These are phyloP conservation scores for Coreoperca whiteheadi DNA, from an alignment of 2,113 vertebrate genomes.

Conservation along the genomic window DNA sequence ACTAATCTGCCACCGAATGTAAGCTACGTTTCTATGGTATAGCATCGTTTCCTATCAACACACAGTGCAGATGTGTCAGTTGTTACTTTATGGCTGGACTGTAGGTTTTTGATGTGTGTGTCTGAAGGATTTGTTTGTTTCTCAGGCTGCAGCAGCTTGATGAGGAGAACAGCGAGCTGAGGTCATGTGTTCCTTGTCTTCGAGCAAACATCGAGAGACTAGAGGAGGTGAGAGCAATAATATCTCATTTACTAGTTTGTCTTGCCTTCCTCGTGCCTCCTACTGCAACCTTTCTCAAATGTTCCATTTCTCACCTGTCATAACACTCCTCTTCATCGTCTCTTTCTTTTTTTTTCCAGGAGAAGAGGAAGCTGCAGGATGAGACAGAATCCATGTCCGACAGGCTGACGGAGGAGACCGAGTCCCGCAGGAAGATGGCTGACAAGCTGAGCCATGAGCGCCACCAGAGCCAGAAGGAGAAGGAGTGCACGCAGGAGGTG, in stretches of 20 bases:
- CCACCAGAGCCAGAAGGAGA: constrained; percentile 94
- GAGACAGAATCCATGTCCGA: constrained; percentile 87
- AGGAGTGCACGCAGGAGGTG: constrained; percentile 96
- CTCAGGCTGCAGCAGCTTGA: constrained; percentile 93
- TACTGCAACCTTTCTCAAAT: accelerated
- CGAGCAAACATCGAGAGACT: constrained; percentile 92
- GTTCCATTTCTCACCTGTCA: not conserved
- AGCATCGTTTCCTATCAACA: not conserved
- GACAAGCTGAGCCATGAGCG: constrained; percentile 94
- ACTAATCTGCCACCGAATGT: not conserved
- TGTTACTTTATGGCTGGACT: not conserved
- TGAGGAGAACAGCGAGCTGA: constrained; percentile 93
- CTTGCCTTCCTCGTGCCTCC: too few relatives aligned
- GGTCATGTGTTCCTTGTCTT: constrained; percentile 93
- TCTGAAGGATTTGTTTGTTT: constrained; percentile 22
- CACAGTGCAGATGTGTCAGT: not conserved
- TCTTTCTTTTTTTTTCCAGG: constrained; percentile 77
- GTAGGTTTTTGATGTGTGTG: not conserved
- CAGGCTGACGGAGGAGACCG: constrained; percentile 89
- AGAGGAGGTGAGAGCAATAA: constrained; percentile 88
- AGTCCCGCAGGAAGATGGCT: constrained; percentile 90
- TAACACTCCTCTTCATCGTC: not conserved
- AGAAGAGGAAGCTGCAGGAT: constrained; percentile 93
- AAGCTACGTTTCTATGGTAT: not conserved
- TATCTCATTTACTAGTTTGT: not conserved